These are phyloP conservation scores for Sander vitreus DNA, from an alignment of 2,113 vertebrate genomes.

Conservation along the genomic window DNA sequence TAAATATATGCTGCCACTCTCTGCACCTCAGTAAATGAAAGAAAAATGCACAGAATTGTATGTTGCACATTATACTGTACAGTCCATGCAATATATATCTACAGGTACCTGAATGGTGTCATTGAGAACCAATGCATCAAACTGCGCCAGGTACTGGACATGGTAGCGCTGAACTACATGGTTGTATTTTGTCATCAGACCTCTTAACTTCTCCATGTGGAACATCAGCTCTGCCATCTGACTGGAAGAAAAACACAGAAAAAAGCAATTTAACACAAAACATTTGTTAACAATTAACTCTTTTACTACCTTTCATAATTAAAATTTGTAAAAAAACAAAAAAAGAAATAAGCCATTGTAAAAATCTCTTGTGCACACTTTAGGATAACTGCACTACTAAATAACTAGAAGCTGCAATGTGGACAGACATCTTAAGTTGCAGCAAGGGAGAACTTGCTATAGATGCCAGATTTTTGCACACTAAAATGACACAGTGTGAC, in stretches of 20 bases:
- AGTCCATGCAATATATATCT: not conserved
- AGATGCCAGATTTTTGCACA: not conserved
- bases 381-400: not conserved
- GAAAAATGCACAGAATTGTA: not conserved
- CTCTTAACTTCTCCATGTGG: constrained; percentile 87
- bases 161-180: constrained; percentile 89
- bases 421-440: not conserved
- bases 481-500: not conserved
- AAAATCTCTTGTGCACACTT: not conserved
- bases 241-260: constrained; percentile 72
- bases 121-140: constrained; percentile 91
- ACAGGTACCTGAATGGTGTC: constrained; percentile 90
- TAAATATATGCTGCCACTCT: not conserved
- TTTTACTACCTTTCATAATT: not conserved
- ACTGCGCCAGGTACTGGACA: constrained; percentile 90
- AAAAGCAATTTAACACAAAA: not conserved
- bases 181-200: constrained; percentile 77
- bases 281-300: too few relatives aligned
- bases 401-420: not conserved
- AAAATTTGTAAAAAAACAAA: not conserved
- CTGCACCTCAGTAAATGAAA: not conserved
- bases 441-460: not conserved
- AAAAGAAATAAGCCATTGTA: not conserved
- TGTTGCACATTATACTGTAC: not conserved
- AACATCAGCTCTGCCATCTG: constrained; percentile 90